A percentile compares a stretch with the other conserved stretches of the same genome.
These are phyloP conservation scores for Hypselothyrea guttata DNA, from an alignment of 2,888 invertebrate species.

Conservation along the genomic window DNA sequence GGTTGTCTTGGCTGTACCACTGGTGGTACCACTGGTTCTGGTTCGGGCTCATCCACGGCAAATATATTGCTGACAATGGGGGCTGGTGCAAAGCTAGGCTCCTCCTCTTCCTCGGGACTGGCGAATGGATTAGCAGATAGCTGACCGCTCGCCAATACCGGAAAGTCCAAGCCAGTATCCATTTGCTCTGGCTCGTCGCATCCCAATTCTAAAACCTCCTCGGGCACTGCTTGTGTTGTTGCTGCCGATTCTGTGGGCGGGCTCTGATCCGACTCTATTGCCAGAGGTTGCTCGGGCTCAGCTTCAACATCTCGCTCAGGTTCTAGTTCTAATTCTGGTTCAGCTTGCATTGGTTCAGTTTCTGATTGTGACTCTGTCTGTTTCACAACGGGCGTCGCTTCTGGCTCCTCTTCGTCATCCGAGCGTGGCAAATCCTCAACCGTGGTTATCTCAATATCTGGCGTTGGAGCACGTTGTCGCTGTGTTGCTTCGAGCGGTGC, in stretches of 20 bases:
- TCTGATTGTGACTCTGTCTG: conserved; percentile 26
- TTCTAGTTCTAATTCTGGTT: conserved; percentile 28
- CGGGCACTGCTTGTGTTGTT: conserved; percentile 63
- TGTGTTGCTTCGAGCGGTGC: conserved; percentile 66
- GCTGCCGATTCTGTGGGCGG: conserved; percentile 75
- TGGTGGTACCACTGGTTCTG: conserved; percentile 37
- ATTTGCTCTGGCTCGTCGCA: conserved; percentile 79
- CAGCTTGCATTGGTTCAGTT: conserved; percentile 11
- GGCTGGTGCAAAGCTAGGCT: conserved; percentile 61
- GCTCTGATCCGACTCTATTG: conserved; percentile 72
- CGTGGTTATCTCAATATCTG: conserved; percentile 82
- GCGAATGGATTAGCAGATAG: conserved; percentile 83
- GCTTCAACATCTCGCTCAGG: conserved; percentile 21
- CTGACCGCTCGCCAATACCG: conserved; percentile 75
- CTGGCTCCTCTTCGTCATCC: conserved; percentile 81
- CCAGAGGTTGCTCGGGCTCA: conserved; percentile 21
- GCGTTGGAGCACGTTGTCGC: conserved; percentile 80
- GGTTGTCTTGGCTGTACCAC: conserved; percentile 49
- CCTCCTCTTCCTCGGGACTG: conserved; percentile 81
- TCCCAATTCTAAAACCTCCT: conserved; percentile 58
- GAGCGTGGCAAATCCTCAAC: conserved; percentile 81
- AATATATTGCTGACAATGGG: conserved; percentile 70
- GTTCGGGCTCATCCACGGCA: conserved; percentile 62
- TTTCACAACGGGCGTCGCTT: conserved; percentile 36
- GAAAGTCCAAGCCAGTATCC: conserved; percentile 81